phyloP scores from a whole-genome alignment of 92 coral and sea anemone genomes.

The Siderastrea radians region DNA sequence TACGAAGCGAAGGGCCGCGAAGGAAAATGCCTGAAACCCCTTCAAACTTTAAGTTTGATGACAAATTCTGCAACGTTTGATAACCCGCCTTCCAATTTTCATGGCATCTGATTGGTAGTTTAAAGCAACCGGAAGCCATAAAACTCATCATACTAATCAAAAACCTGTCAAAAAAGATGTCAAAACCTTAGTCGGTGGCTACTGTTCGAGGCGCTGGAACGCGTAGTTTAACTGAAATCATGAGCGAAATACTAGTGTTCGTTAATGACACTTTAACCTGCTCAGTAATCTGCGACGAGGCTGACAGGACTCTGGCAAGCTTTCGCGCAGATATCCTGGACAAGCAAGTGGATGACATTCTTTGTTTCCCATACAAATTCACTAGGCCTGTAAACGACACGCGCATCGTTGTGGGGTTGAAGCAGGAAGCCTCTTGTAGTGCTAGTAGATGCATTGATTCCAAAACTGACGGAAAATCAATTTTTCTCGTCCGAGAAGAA shows the following conservation, averaged over 20 bases:
- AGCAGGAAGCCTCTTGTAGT: conserved; percentile 9
- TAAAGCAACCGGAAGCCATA: too few relatives aligned
- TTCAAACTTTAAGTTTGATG: too few relatives aligned
- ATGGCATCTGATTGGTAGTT: too few relatives aligned
- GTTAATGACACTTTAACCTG: conserved; percentile 9
- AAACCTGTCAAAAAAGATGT: too few relatives aligned
- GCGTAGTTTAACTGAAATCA: neutral
- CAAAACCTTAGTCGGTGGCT: too few relatives aligned
- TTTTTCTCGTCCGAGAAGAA: neutral
- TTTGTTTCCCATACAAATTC: conserved; percentile 34
- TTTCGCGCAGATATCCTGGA: conserved; percentile 2
- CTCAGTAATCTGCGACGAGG: conserved; percentile 1
- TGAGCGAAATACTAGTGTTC: conserved; percentile 5
- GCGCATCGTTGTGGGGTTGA: conserved; percentile 22
- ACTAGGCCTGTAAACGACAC: conserved; percentile 18
- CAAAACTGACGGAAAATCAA: neutral
- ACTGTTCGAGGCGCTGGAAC: too few relatives aligned
- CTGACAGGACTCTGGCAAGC: neutral
- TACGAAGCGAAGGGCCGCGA: too few relatives aligned
- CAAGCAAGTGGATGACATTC: conserved; percentile 31
- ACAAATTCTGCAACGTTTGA: too few relatives aligned
- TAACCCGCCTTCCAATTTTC: too few relatives aligned
- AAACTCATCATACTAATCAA: too few relatives aligned
- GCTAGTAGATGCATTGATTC: neutral
- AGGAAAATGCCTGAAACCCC: too few relatives aligned